Conservation (phyloP, 2,113 vertebrate species). For the Micromys minutus region DNA sequence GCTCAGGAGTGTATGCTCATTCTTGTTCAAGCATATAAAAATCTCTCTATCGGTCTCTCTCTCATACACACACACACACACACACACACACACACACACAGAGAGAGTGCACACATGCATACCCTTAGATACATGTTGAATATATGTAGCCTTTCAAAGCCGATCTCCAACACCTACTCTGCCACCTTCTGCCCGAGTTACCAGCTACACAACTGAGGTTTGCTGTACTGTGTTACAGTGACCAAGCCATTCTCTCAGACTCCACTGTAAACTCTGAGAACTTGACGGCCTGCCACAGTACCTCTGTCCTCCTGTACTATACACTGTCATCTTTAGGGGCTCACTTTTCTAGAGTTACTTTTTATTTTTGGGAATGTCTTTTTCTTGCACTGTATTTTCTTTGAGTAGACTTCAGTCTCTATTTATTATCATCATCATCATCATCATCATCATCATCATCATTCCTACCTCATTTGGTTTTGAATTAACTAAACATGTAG, state of each 20-base stretch:
- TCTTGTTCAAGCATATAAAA: background rate
- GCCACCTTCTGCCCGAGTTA: background rate
- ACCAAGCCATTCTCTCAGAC: background rate
- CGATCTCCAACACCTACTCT: background rate
- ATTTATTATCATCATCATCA: background rate
- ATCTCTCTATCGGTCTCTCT: background rate
- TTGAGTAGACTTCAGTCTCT: slow-evolving; percentile 36
- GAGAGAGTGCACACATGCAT: background rate
- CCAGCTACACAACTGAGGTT: background rate
- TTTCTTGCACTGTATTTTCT: background rate
- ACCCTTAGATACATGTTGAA: background rate
- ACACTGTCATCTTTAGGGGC: background rate
- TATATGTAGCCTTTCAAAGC: background rate
- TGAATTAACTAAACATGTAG: slow-evolving; percentile 31
- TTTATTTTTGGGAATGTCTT: slow-evolving; percentile 10
- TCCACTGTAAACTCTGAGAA: background rate
- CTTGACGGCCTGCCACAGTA: background rate
- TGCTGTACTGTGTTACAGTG: background rate
- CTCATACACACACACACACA: background rate
- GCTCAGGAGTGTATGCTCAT: background rate
- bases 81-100: background rate
- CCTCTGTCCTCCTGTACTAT: background rate
- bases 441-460: too few relatives aligned
- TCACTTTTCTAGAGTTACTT: background rate
- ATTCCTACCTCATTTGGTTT: slow-evolving; percentile 2